A percentile compares a stretch with the other conserved stretches of the same genome.
phyloP scores from a whole-genome alignment of 1,140 invertebrate genomes.

The Lethrus apterus region DNA sequence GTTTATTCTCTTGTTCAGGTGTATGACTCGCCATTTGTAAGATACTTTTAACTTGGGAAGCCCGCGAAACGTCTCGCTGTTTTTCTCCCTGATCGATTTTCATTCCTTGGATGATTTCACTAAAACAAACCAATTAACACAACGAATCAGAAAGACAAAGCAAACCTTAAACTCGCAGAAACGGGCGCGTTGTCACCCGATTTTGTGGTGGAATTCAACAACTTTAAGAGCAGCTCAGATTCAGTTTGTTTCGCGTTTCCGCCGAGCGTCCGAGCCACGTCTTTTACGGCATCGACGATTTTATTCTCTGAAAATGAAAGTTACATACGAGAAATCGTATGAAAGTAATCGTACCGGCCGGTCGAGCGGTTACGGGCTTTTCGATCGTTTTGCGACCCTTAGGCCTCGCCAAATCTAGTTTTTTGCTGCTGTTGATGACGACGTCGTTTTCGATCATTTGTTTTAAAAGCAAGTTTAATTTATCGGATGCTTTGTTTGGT shows the following conservation, averaged over 20 bases:
- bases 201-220: slow-evolving; percentile 38
- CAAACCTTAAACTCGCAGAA: slow-evolving; percentile 33
- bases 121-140: slow-evolving; percentile 38
- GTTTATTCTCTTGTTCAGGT: not conserved
- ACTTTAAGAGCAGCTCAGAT: slow-evolving; percentile 64
- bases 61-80: slow-evolving; percentile 22
- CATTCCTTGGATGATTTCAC: slow-evolving; percentile 64
- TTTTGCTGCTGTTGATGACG: not conserved
- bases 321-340: not conserved
- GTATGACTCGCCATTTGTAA: slow-evolving; percentile 16
- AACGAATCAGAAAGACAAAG: slow-evolving; percentile 22
- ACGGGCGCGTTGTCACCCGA: slow-evolving; percentile 7
- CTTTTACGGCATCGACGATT: slow-evolving; percentile 54
- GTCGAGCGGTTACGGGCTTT: slow-evolving; percentile 19
- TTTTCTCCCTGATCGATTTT: slow-evolving; percentile 56
- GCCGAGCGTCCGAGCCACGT: slow-evolving; percentile 57
- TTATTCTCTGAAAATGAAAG: slow-evolving; percentile 36
- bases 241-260: slow-evolving; percentile 62
- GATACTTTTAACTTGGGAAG: slow-evolving; percentile 32
- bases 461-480: slow-evolving; percentile 2
- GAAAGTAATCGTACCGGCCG: slow-evolving; percentile 15
- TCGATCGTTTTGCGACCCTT: slow-evolving; percentile 16
- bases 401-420: slow-evolving; percentile 30
- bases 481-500: not conserved
- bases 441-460: not conserved